A percentile compares a stretch with the other conserved stretches of the same genome.
Conservation (phyloP, 2,888 invertebrate genomes). For the Ichneumoninae sp. region DNA sequence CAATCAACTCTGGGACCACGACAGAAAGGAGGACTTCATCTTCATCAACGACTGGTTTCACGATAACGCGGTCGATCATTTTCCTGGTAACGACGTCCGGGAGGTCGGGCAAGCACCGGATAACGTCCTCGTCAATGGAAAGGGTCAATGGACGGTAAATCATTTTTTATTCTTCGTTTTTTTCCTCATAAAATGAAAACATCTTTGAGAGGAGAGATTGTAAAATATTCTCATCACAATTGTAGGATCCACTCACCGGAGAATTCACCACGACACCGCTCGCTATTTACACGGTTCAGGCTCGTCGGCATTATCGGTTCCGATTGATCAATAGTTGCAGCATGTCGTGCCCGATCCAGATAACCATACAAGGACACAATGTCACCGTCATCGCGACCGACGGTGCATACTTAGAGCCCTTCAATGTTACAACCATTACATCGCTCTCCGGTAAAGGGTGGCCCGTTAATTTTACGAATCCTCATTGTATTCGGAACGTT, state of each 20-base stretch:
- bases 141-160: slow-evolving; percentile 85
- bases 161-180: neutral
- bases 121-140: slow-evolving; percentile 93
- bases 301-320: slow-evolving; percentile 85
- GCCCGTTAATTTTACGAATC: neutral
- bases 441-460: slow-evolving; percentile 85
- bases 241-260: slow-evolving; percentile 72
- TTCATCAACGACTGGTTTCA: slow-evolving; percentile 69
- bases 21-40: slow-evolving; percentile 63
- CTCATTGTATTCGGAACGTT: neutral
- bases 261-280: slow-evolving; percentile 73
- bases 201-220: neutral
- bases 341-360: slow-evolving; percentile 85
- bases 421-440: slow-evolving; percentile 82
- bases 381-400: slow-evolving; percentile 86
- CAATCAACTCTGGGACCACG: slow-evolving; percentile 65
- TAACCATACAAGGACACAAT: slow-evolving; percentile 85
- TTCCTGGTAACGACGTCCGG: slow-evolving; percentile 89
- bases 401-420: slow-evolving; percentile 85
- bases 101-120: slow-evolving; percentile 93
- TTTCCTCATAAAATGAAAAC: neutral
- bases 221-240: slow-evolving; percentile 11
- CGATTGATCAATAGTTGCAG: slow-evolving; percentile 86
- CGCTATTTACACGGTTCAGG: slow-evolving; percentile 79
- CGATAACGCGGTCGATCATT: slow-evolving; percentile 91